Percentiles rank a stretch among this genome's conserved stretches.
Evolutionary conservation across 2,113 vertebrate genomes (phyloP).

Genomic region (Steatornis caripensis): DNA sequence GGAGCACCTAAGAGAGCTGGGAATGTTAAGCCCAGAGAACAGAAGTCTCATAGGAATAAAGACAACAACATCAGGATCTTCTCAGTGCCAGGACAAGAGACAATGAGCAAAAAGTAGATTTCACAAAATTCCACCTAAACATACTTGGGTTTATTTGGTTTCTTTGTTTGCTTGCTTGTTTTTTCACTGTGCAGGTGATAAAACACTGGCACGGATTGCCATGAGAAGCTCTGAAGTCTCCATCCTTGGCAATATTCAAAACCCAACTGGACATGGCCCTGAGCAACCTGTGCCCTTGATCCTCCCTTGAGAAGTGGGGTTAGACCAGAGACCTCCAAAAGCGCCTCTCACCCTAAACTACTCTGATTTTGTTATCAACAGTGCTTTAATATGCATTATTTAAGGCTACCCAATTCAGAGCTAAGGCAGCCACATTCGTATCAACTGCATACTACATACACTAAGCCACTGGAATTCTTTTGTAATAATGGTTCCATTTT

Average conservation of each 20-base stretch:
- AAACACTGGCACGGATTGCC: not conserved
- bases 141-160: accelerated
- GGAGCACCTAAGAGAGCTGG: not conserved
- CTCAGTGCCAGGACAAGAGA: not conserved
- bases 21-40: not conserved
- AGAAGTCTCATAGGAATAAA: not conserved
- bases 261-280: not conserved
- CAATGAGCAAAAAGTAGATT: not conserved
- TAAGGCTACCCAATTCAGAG: not conserved
- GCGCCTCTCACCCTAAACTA: not conserved
- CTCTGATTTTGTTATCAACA: not conserved
- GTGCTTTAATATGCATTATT: not conserved
- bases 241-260: not conserved
- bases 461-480: not conserved
- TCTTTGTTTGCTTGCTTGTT: not conserved
- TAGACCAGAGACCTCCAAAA: not conserved
- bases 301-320: accelerated
- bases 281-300: not conserved
- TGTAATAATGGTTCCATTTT: not conserved
- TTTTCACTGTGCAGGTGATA: not conserved
- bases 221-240: not conserved
- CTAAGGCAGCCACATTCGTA: not conserved
- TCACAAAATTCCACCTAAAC: not conserved
- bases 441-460: not conserved
- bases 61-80: not conserved